These are phyloP conservation scores for Halictus rubicundus DNA, from an alignment of 1,140 invertebrate species.

Conservation along the genomic window DNA sequence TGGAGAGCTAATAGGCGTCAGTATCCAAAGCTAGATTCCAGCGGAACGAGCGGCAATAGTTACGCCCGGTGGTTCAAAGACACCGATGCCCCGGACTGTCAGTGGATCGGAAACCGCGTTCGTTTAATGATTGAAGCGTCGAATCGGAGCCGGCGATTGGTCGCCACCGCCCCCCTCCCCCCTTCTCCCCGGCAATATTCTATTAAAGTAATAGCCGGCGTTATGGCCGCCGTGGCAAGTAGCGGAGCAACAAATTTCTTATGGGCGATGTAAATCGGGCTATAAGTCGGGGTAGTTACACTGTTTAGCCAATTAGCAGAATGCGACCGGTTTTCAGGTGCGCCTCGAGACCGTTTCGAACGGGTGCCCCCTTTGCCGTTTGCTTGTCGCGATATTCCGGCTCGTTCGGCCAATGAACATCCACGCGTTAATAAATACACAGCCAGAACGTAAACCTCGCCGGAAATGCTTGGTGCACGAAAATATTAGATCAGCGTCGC, in stretches of 20 bases:
- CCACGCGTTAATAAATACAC: slow-evolving; percentile 32
- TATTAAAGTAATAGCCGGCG: slow-evolving; percentile 59
- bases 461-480: neutral
- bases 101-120: slow-evolving; percentile 52
- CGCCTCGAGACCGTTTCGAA: slow-evolving; percentile 32
- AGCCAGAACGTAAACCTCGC: neutral
- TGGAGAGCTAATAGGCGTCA: slow-evolving; percentile 40
- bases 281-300: slow-evolving; percentile 70
- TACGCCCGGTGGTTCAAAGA: slow-evolving; percentile 45
- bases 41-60: slow-evolving; percentile 25
- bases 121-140: slow-evolving; percentile 56
- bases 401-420: slow-evolving; percentile 11
- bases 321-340: slow-evolving; percentile 64
- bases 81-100: slow-evolving; percentile 48
- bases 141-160: slow-evolving; percentile 25
- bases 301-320: slow-evolving; percentile 73
- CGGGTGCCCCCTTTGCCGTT: neutral
- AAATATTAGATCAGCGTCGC: slow-evolving; percentile 17
- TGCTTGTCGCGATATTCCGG: slow-evolving; percentile 23
- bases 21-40: slow-evolving; percentile 11
- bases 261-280: slow-evolving; percentile 70
- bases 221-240: slow-evolving; percentile 29
- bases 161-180: neutral
- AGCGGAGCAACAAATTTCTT: slow-evolving; percentile 70
- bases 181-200: slow-evolving; percentile 41